Conservation (phyloP, 1,140 invertebrate species). For the Drosophila pandora region DNA sequence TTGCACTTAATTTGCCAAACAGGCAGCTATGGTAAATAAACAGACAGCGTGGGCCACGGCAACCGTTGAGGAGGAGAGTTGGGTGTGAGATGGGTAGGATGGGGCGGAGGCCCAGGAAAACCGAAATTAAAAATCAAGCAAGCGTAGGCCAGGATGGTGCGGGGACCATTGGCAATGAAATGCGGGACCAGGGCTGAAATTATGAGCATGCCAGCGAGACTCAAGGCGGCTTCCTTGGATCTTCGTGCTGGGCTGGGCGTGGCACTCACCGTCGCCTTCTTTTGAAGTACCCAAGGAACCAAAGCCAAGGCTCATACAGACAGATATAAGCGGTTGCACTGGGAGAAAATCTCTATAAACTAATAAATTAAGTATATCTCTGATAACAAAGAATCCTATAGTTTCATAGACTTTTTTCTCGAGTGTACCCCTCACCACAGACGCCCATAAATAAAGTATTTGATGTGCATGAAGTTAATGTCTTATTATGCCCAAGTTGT, state of each 20-base stretch:
- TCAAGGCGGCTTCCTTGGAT: slow-evolving; percentile 39
- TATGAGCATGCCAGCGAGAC: slow-evolving; percentile 70
- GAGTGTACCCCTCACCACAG: slow-evolving; percentile 62
- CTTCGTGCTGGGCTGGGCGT: slow-evolving; percentile 43
- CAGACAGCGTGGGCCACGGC: slow-evolving; percentile 48
- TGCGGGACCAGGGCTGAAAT: slow-evolving; percentile 55
- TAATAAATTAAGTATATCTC: background rate
- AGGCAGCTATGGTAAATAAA: slow-evolving; percentile 76
- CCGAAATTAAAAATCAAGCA: slow-evolving; percentile 77
- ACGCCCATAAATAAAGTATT: slow-evolving; percentile 80
- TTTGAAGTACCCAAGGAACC: slow-evolving; percentile 69
- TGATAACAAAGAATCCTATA: background rate
- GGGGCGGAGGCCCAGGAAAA: slow-evolving; percentile 4
- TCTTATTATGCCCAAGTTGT: slow-evolving; percentile 82
- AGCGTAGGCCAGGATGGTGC: slow-evolving; percentile 37
- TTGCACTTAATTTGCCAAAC: slow-evolving; percentile 82
- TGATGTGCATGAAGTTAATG: slow-evolving; percentile 82
- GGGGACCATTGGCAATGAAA: slow-evolving; percentile 13
- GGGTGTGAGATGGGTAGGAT: background rate
- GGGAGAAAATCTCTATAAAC: background rate
- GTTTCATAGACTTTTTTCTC: background rate
- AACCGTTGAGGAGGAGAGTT: slow-evolving; percentile 14
- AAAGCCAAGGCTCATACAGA: slow-evolving; percentile 30
- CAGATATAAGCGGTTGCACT: slow-evolving; percentile 7
- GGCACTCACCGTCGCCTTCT: slow-evolving; percentile 43